Evolutionary conservation across 2,888 invertebrate species (phyloP).

Genomic region (Callosobruchus maculatus): DNA sequence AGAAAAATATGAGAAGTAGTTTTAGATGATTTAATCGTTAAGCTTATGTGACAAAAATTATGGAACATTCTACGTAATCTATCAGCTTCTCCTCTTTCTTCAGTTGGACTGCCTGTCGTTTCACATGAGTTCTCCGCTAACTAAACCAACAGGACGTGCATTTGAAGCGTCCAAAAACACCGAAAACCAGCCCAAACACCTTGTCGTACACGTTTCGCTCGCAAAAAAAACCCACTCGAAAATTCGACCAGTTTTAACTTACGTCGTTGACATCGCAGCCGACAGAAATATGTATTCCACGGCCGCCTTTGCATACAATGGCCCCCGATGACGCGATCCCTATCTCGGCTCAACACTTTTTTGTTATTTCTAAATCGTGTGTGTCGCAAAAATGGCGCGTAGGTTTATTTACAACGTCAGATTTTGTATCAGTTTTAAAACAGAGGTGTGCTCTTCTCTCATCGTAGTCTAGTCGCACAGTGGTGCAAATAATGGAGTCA

Average conservation of each 20-base stretch:
- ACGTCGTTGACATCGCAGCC: conserved; percentile 29
- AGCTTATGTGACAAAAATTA: no score
- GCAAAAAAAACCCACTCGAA: neutral
- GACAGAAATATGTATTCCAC: conserved; percentile 41
- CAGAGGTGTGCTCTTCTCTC: neutral
- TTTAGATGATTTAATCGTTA: no score
- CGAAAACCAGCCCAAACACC: neutral
- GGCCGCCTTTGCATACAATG: conserved; percentile 44
- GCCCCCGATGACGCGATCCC: conserved; percentile 37
- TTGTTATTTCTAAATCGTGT: conserved; percentile 40
- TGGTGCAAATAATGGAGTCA: neutral
- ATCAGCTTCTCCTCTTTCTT: neutral
- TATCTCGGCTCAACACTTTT: conserved; percentile 43
- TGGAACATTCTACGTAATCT: neutral
- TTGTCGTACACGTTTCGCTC: neutral
- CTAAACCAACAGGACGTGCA: neutral
- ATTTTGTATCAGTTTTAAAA: conserved; percentile 19
- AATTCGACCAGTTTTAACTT: conserved; percentile 21
- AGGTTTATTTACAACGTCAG: conserved; percentile 23
- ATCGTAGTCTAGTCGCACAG: neutral
- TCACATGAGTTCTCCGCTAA: neutral
- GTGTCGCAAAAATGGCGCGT: conserved; percentile 26
- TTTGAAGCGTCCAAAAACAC: neutral
- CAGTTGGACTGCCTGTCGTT: neutral
- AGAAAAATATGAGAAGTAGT: no score